A percentile compares a stretch with the other conserved stretches of the same genome.
Conservation (phyloP, 2,888 invertebrate genomes). For the Pseudanteris insignis region DNA sequence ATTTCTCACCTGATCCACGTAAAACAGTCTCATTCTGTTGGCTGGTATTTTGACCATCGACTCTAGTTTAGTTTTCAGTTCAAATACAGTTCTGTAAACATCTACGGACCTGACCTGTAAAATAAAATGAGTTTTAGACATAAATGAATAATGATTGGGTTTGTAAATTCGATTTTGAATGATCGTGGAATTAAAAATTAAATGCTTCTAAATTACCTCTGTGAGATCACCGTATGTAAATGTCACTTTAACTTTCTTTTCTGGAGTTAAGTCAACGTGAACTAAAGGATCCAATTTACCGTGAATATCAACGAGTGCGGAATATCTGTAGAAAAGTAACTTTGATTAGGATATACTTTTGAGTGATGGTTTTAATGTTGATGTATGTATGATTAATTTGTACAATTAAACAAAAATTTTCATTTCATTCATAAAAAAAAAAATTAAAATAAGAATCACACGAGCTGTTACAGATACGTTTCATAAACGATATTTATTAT, state of each 20-base stretch:
- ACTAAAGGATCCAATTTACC: slow-evolving; percentile 91
- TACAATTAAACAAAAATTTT: too few species aligned
- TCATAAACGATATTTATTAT: too few species aligned
- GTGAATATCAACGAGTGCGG: slow-evolving; percentile 83
- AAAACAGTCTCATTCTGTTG: slow-evolving; percentile 87
- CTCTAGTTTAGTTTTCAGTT: slow-evolving; percentile 83
- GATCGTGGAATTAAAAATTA: too few species aligned
- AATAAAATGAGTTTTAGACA: slow-evolving; percentile 1
- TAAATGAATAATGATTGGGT: too few species aligned
- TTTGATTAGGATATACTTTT: neutral
- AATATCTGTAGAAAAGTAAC: slow-evolving; percentile 70
- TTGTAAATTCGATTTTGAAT: too few species aligned
- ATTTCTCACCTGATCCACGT: slow-evolving; percentile 78
- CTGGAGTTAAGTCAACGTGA: slow-evolving; percentile 85
- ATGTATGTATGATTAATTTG: too few species aligned
- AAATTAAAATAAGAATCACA: too few species aligned
- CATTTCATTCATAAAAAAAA: too few species aligned
- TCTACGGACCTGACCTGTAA: slow-evolving; percentile 63
- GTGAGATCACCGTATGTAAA: slow-evolving; percentile 82
- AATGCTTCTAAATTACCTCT: slow-evolving; percentile 72
- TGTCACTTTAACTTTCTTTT: slow-evolving; percentile 85
- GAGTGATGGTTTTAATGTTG: too few species aligned
- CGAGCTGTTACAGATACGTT: too few species aligned
- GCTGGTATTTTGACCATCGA: slow-evolving; percentile 83
- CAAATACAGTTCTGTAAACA: slow-evolving; percentile 77